Conservation (phyloP, 2,113 vertebrate species). For the Zingel zingel region DNA sequence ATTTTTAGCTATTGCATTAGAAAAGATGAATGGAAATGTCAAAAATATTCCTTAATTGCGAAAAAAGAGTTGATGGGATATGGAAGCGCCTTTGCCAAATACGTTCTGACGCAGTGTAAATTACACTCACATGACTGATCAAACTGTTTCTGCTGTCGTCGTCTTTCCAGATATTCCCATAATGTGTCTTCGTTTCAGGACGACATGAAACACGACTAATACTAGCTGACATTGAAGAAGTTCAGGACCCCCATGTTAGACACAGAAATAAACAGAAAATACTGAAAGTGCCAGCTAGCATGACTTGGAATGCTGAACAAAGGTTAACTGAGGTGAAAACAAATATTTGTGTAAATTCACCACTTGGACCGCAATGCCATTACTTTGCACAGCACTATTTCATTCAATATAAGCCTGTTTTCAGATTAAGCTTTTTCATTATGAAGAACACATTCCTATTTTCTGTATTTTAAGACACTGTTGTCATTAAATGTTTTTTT, state of each 20-base stretch:
- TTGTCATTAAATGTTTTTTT: not conserved
- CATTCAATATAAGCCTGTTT: not conserved
- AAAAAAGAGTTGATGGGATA: too few species aligned
- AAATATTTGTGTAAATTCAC: constrained; percentile 14
- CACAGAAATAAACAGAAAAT: not conserved
- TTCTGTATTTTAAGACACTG: not conserved
- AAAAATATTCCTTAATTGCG: too few species aligned
- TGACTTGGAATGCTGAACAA: not conserved
- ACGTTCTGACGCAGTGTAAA: too few species aligned
- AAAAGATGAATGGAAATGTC: too few species aligned
- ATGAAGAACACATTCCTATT: not conserved
- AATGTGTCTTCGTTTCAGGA: too few species aligned
- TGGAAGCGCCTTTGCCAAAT: too few species aligned
- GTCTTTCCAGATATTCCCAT: too few species aligned
- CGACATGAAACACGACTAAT: too few species aligned
- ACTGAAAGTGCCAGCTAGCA: not conserved
- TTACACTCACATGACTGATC: too few species aligned
- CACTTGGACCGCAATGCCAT: not conserved
- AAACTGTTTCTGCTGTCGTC: too few species aligned
- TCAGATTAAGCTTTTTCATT: not conserved
- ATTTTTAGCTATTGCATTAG: too few species aligned
- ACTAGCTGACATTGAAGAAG: not conserved
- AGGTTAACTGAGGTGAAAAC: constrained; percentile 25
- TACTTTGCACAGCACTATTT: not conserved
- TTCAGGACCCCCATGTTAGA: not conserved